Evolutionary conservation across 2,888 invertebrate species (phyloP).

Genomic region (Pachymerium ferrugineum): DNA sequence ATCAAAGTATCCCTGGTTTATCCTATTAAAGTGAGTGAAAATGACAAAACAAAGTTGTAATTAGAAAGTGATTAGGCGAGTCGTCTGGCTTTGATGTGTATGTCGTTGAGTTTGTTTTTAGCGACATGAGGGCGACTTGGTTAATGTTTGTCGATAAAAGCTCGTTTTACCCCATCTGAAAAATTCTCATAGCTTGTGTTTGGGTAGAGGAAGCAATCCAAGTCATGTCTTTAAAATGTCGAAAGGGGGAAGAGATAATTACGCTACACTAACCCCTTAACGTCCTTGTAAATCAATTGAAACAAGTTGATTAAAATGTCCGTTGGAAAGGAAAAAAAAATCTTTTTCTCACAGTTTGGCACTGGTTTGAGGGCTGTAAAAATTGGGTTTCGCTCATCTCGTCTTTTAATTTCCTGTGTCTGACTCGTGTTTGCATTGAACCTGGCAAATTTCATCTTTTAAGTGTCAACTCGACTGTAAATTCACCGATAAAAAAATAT

Average conservation of each 20-base stretch:
- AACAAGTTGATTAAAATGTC: neutral
- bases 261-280: neutral
- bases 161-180: neutral
- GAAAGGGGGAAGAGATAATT: neutral
- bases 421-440: neutral
- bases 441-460: neutral
- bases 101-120: neutral
- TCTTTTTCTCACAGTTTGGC: neutral
- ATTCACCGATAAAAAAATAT: no score
- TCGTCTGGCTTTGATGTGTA: neutral
- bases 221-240: neutral
- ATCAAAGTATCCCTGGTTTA: no score
- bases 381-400: neutral
- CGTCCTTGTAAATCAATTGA: neutral
- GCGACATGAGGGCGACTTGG: neutral
- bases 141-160: neutral
- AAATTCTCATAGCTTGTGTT: neutral
- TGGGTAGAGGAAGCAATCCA: neutral
- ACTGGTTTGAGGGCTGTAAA: neutral
- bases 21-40: no score
- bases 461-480: no score
- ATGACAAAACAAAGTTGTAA: no score
- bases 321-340: neutral
- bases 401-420: neutral
- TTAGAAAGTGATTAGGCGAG: neutral